Conservation (phyloP, 2,888 invertebrate species). For the Hylaea fasciaria region DNA sequence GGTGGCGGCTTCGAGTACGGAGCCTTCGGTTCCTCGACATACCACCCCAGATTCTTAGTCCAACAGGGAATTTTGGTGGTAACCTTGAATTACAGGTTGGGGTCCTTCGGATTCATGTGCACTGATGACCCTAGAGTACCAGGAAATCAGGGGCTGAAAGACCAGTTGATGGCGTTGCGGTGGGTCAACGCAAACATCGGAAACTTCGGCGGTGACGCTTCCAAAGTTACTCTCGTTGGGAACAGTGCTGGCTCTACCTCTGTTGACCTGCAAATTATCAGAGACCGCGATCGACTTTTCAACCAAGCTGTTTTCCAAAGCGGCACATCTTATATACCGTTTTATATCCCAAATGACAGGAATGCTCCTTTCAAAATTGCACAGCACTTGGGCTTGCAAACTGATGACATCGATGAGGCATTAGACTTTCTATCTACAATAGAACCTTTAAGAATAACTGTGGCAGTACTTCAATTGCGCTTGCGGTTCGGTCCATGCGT, state of each 20-base stretch:
- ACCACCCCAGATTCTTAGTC: constrained; percentile 54
- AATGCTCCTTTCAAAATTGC: constrained; percentile 48
- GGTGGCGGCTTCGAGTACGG: constrained; percentile 62
- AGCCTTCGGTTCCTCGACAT: constrained; percentile 37
- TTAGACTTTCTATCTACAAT: constrained; percentile 46
- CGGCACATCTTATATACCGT: constrained; percentile 47
- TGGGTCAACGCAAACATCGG: constrained; percentile 64
- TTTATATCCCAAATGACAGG: constrained; percentile 38
- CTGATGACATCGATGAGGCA: constrained; percentile 47
- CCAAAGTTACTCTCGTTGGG: constrained; percentile 60
- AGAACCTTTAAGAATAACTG: constrained; percentile 45
- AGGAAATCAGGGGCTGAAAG: constrained; percentile 66
- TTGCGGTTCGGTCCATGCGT: constrained; percentile 49
- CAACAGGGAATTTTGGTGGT: constrained; percentile 55
- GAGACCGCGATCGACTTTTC: constrained; percentile 43
- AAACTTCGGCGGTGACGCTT: constrained; percentile 60
- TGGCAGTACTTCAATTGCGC: constrained; percentile 38
- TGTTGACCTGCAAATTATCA: constrained; percentile 51
- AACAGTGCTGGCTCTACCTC: constrained; percentile 61
- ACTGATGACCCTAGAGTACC: constrained; percentile 59
- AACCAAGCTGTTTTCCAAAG: constrained; percentile 55
- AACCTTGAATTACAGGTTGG: constrained; percentile 59
- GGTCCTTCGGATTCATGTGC: constrained; percentile 68
- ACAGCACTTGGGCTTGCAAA: constrained; percentile 45
- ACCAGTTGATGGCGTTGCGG: constrained; percentile 57